These are phyloP conservation scores for zebrafish (Danio rerio) DNA, from an alignment of 2,113 vertebrate genomes.

Conservation along the genomic window DNA sequence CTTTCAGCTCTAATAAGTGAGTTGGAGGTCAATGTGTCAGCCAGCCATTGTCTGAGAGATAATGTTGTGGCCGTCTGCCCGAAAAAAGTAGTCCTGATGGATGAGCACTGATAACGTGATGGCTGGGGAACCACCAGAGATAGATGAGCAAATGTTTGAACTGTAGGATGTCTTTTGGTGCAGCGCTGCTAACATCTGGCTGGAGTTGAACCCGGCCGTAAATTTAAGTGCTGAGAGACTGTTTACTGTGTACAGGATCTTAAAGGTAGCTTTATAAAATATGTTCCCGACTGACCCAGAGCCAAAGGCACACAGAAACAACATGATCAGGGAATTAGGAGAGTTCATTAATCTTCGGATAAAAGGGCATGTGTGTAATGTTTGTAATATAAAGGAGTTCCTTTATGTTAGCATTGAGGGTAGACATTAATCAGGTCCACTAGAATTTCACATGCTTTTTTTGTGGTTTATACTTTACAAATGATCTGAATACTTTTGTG, in stretches of 20 bases:
- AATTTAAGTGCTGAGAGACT: constrained; percentile 22
- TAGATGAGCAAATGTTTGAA: constrained; percentile 53
- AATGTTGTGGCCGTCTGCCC: constrained; percentile 47
- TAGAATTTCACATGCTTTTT: no score
- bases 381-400: constrained; percentile 1
- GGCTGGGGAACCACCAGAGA: constrained; percentile 45
- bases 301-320: background rate
- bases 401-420: constrained; percentile 1
- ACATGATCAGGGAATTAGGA: background rate
- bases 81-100: constrained; percentile 61
- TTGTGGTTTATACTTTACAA: no score
- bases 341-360: constrained; percentile 8
- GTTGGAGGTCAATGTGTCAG: constrained; percentile 46
- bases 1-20: constrained; percentile 66
- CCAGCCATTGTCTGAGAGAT: constrained; percentile 61
- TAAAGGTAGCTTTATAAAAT: constrained; percentile 22
- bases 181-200: constrained; percentile 34
- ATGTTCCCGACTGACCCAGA: background rate
- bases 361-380: background rate
- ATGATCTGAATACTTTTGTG: no score
- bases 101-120: constrained; percentile 57
- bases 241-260: constrained; percentile 34
- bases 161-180: constrained; percentile 43
- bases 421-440: background rate
- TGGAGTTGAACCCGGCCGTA: constrained; percentile 29